Conservation (phyloP, 2,113 vertebrate species). For the Sebastes schlegelii region DNA sequence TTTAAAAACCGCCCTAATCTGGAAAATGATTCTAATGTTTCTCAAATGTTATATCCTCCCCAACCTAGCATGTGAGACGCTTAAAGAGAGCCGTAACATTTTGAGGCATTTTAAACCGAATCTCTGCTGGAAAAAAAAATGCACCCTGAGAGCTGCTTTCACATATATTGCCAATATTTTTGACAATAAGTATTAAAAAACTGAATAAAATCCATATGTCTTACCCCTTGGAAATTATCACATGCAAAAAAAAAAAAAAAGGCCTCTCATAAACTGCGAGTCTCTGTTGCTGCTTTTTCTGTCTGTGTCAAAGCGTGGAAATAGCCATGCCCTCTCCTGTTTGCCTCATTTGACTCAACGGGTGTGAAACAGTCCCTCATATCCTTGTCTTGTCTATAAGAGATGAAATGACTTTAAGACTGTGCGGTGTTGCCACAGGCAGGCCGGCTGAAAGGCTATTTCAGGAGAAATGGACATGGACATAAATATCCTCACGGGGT, state of each 20-base stretch:
- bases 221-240: constrained; percentile 52
- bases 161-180: constrained; percentile 78
- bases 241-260: constrained; percentile 48
- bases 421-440: constrained; percentile 72
- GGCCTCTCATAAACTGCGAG: constrained; percentile 63
- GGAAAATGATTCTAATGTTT: constrained; percentile 85
- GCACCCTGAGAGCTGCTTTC: constrained; percentile 60
- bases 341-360: constrained; percentile 76
- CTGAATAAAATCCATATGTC: constrained; percentile 67
- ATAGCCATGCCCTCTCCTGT: constrained; percentile 67
- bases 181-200: constrained; percentile 76
- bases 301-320: constrained; percentile 56
- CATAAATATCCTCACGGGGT: constrained; percentile 81
- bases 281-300: constrained; percentile 32
- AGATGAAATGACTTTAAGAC: constrained; percentile 76
- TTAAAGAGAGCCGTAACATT: constrained; percentile 70
- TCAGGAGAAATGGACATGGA: constrained; percentile 80
- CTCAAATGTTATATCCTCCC: constrained; percentile 83
- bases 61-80: constrained; percentile 74
- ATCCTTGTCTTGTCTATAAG: constrained; percentile 77
- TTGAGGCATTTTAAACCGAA: constrained; percentile 70
- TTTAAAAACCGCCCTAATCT: constrained; percentile 83
- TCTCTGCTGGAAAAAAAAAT: constrained; percentile 66
- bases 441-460: constrained; percentile 77
- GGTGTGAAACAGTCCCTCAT: constrained; percentile 74